Conservation (phyloP, 2,113 vertebrate species). For the Lepidothrix coronata region DNA sequence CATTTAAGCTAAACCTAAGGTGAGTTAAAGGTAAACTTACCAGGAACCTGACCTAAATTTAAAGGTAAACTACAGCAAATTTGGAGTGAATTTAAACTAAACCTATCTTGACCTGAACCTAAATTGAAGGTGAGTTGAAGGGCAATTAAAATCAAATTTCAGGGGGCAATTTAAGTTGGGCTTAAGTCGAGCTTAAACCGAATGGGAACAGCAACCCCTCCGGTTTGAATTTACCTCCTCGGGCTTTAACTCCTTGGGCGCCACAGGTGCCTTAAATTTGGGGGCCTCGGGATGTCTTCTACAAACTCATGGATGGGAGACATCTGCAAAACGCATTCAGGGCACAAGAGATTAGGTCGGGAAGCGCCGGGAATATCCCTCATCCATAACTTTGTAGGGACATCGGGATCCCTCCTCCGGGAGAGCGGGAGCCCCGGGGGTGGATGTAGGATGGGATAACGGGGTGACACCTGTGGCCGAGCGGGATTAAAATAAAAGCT, state of each 20-base stretch:
- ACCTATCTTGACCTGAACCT: too few relatives aligned
- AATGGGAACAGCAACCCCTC: too few relatives aligned
- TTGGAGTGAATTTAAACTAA: too few relatives aligned
- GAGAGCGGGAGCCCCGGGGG: too few relatives aligned
- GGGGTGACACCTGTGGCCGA: too few relatives aligned
- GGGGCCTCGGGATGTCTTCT: slow-evolving; percentile 75
- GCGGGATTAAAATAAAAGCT: too few relatives aligned
- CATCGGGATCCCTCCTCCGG: neutral
- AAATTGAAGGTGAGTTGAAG: too few relatives aligned
- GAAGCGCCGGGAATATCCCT: slow-evolving; percentile 25
- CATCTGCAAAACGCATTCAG: slow-evolving; percentile 81
- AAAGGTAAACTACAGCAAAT: too few relatives aligned
- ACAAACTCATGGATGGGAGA: slow-evolving; percentile 77
- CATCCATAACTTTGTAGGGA: slow-evolving; percentile 17
- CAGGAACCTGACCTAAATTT: too few relatives aligned
- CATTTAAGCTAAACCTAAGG: too few relatives aligned
- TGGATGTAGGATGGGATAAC: too few relatives aligned
- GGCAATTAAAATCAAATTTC: too few relatives aligned
- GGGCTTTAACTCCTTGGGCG: slow-evolving; percentile 68
- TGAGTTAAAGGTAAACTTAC: neutral
- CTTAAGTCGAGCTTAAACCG: neutral
- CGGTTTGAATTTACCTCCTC: slow-evolving; percentile 42
- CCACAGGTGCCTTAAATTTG: slow-evolving; percentile 55
- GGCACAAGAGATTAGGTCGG: slow-evolving; percentile 74
- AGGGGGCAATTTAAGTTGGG: neutral